Base-by-base conservation (phyloP, 2,888 invertebrate species). In the Euphydryas editha region DNA sequence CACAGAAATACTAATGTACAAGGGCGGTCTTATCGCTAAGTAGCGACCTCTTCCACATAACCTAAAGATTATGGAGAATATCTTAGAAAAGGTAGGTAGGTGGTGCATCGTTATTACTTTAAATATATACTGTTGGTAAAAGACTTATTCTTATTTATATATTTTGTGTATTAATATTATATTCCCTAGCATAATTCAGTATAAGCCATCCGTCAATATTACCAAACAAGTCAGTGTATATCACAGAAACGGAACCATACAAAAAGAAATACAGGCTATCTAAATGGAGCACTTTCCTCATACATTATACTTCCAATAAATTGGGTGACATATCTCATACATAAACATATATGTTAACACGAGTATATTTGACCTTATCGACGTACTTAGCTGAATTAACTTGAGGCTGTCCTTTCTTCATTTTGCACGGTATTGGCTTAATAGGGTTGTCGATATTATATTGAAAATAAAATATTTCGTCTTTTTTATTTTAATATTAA, bases 381-480 rank as follows among this genome's bases (percentile, higher is more conserved):
- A 76, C 73, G 78, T 85, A 83, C 84, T 84, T 80, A 80, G 73
- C 75, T 65, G 80, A 82, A 85, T 85, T 85, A 84, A 81, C 83
- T 84, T 79, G 75, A 75, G 72, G 67, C 74, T 73, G 76, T 72
- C 82, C 77, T 81, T 83, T 77, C 80, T 81, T 82, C 81, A 82
- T 81, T 82, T 80, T 77, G 72, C 75, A 73, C 72, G 72, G 73
- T 75, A 79, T 79, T 77, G 74, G 70, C 46, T 69, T 39, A 21
- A 37, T 77, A 82, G 79, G 82, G 83, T 67, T 84, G 81, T 30
- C 78, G 54, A 47, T 20, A 21, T 37, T 61, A 58, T 8, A 18
- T 4, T 5, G 17, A 63, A 49, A 39, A 15, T 11, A 4, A 49
- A 10, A 7, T 49, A 49, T 42, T 10, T 18, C 17, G 17, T 37